Percentiles rank a stretch among this genome's conserved stretches.
These are phyloP conservation scores for Drosophila anomalipes DNA, from an alignment of 2,888 invertebrate genomes.

Conservation along the genomic window DNA sequence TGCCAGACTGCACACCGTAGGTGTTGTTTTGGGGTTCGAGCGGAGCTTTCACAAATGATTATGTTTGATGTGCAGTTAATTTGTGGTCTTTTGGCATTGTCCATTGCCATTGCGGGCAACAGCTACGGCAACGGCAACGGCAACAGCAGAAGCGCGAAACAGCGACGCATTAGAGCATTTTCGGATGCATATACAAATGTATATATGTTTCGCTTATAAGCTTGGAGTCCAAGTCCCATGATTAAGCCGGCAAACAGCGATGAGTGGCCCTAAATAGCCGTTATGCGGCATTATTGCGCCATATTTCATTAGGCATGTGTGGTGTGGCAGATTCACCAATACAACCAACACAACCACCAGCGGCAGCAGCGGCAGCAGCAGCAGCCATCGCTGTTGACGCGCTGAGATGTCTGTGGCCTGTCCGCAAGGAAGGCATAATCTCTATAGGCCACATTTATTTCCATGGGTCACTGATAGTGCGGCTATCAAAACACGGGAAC, in stretches of 20 bases:
- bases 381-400: constrained; percentile 29
- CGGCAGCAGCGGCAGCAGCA: constrained; percentile 5
- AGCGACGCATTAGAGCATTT: constrained; percentile 66
- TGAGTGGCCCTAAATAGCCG: constrained; percentile 78
- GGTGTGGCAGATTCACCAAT: constrained; percentile 2
- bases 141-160: constrained; percentile 64
- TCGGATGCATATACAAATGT: neutral
- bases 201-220: neutral
- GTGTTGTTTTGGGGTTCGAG: constrained; percentile 54
- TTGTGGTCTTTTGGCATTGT: constrained; percentile 66
- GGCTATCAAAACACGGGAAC: constrained; percentile 83
- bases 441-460: constrained; percentile 84
- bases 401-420: constrained; percentile 48
- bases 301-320: constrained; percentile 73
- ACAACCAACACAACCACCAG: neutral
- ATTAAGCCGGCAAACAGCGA: constrained; percentile 46
- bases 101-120: constrained; percentile 16
- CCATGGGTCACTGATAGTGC: constrained; percentile 83
- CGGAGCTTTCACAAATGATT: constrained; percentile 83
- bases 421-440: constrained; percentile 73
- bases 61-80: constrained; percentile 84
- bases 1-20: constrained; percentile 66
- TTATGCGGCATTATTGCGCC: constrained; percentile 76
- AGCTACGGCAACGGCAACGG: constrained; percentile 35
- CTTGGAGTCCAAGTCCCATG: constrained; percentile 18